Conservation (phyloP, 2,113 vertebrate species). For the Odontesthes bonariensis region DNA sequence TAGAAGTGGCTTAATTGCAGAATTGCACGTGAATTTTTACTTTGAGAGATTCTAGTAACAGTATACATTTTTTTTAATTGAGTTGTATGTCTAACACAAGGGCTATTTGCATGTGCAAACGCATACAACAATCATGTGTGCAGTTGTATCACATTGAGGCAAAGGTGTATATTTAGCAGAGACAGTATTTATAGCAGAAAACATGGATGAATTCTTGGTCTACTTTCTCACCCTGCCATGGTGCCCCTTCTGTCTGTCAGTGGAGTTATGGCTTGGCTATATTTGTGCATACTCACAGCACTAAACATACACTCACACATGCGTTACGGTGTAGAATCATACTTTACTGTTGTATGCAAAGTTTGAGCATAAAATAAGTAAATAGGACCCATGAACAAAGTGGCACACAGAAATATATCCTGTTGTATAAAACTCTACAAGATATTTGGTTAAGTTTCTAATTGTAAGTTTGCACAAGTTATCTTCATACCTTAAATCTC, state of each 20-base stretch:
- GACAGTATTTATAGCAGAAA: slow-evolving; percentile 71
- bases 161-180: slow-evolving; percentile 53
- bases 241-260: slow-evolving; percentile 66
- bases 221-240: slow-evolving; percentile 68
- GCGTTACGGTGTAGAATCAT: slow-evolving; percentile 23
- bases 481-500: too few species aligned
- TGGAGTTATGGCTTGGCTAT: slow-evolving; percentile 63
- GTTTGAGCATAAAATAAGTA: neutral
- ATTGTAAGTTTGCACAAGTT: too few species aligned
- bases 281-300: slow-evolving; percentile 48
- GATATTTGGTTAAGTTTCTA: too few species aligned
- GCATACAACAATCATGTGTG: slow-evolving; percentile 27
- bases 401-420: neutral
- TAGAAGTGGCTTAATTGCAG: slow-evolving; percentile 9
- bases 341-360: neutral
- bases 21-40: neutral
- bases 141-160: slow-evolving; percentile 34
- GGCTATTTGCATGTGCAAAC: neutral
- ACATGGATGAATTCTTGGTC: slow-evolving; percentile 67
- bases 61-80: neutral
- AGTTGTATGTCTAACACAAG: neutral
- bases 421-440: neutral
- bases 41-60: neutral
- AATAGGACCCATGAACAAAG: too few species aligned
- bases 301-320: slow-evolving; percentile 45